Percentiles rank a stretch among this genome's conserved stretches.
Conservation (phyloP, 2,113 vertebrate genomes). For the Marmota monax region DNA sequence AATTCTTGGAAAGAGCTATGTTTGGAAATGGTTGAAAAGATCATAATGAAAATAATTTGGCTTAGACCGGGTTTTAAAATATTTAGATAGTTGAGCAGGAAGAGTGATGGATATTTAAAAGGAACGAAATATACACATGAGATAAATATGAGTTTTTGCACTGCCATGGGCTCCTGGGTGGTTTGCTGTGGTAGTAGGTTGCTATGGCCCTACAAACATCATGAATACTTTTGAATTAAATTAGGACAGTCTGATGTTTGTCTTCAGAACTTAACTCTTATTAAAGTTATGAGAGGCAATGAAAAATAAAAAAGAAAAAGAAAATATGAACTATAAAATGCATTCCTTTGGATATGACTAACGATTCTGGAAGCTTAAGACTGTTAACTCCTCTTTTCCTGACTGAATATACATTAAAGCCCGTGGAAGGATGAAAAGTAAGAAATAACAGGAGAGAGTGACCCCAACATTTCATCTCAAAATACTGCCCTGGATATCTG, state of each 20-base stretch:
- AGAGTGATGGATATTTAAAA: background rate
- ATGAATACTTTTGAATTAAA: background rate
- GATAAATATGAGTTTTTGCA: background rate
- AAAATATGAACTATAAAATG: background rate
- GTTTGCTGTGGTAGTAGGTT: background rate
- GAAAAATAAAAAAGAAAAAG: background rate
- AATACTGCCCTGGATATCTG: background rate
- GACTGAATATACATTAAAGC: background rate
- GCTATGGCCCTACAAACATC: background rate
- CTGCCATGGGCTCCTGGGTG: background rate
- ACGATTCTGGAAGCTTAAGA: background rate
- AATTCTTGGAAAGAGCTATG: background rate
- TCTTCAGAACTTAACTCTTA: background rate
- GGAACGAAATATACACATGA: background rate
- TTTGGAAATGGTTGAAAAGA: background rate
- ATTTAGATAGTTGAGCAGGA: background rate
- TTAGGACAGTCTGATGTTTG: background rate
- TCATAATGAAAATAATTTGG: background rate
- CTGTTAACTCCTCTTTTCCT: background rate
- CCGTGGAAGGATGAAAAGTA: background rate
- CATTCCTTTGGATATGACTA: background rate
- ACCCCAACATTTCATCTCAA: background rate
- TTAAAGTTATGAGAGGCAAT: background rate
- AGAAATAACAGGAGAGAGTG: background rate
- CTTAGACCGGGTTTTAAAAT: background rate